Conservation (phyloP, 2,113 vertebrate genomes). For the Cariama cristata region DNA sequence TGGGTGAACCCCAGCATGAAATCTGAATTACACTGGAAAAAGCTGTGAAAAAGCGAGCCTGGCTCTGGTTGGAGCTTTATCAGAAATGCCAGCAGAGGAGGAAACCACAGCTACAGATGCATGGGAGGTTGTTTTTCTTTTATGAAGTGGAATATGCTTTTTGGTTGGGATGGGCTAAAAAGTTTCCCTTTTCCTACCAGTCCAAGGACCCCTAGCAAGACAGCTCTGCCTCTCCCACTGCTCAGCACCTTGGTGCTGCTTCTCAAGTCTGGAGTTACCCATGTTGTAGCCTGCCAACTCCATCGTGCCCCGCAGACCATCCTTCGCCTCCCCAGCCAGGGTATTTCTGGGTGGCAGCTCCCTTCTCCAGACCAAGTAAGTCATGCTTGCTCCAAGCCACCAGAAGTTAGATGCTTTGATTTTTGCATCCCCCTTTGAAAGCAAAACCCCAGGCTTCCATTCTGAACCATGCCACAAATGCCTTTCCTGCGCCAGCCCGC, state of each 20-base stretch:
- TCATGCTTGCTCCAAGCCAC: neutral
- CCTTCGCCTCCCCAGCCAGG: neutral
- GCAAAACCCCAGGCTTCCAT: neutral
- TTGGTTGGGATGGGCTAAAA: neutral
- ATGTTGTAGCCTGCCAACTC: neutral
- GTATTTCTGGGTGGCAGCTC: neutral
- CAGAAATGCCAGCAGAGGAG: neutral
- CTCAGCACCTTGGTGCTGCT: neutral
- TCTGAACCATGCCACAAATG: neutral
- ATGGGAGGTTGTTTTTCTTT: neutral
- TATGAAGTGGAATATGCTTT: neutral
- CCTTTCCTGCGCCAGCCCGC: rapidly evolving
- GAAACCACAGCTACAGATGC: neutral
- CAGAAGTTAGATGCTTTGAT: neutral
- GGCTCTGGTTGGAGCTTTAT: neutral
- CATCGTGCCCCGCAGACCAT: rapidly evolving
- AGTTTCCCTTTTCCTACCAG: neutral
- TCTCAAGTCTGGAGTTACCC: neutral
- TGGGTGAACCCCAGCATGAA: neutral
- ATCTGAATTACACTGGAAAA: neutral
- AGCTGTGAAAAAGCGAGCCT: neutral
- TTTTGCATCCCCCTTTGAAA: neutral
- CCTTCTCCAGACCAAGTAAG: neutral
- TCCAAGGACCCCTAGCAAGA: rapidly evolving
- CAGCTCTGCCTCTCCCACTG: neutral